Evolutionary conservation across 1,140 invertebrate genomes (phyloP).

Genomic region (Cylas formicarius): DNA sequence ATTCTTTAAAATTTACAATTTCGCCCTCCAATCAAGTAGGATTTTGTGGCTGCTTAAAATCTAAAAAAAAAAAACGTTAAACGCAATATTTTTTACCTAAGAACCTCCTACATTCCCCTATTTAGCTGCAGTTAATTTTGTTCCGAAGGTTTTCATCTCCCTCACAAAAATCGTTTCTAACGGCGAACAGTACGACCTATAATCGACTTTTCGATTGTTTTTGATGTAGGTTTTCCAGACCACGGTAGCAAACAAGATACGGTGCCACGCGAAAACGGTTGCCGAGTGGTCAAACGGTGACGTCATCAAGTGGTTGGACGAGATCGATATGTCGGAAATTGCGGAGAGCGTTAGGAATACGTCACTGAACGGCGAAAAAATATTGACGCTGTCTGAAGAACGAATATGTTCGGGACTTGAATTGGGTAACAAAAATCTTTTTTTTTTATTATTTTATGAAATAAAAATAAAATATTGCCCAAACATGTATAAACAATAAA

Average conservation of each 20-base stretch:
- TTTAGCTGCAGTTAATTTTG: no score
- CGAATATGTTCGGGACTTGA: slow-evolving; percentile 47
- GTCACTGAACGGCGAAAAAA: slow-evolving; percentile 52
- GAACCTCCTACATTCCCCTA: no score
- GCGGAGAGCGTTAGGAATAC: slow-evolving; percentile 44
- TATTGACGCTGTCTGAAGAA: slow-evolving; percentile 49
- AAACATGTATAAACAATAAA: no score
- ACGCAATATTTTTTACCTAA: no score
- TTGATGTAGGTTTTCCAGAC: slow-evolving; percentile 37
- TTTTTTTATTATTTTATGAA: neutral
- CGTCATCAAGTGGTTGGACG: slow-evolving; percentile 55
- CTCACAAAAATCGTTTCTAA: no score
- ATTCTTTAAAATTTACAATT: no score
- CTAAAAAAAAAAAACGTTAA: no score
- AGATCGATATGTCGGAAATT: slow-evolving; percentile 50
- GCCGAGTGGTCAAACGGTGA: slow-evolving; percentile 54
- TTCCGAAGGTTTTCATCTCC: no score
- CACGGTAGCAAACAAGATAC: slow-evolving; percentile 34
- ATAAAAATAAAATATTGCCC: neutral
- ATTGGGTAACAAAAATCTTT: slow-evolving; percentile 42
- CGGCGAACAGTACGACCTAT: neutral
- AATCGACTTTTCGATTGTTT: slow-evolving; percentile 3
- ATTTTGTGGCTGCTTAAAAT: no score
- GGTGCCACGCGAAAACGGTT: slow-evolving; percentile 32
- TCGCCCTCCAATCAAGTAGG: no score